Conservation (phyloP, 2,888 invertebrate genomes). For the Eudemis profundana region DNA sequence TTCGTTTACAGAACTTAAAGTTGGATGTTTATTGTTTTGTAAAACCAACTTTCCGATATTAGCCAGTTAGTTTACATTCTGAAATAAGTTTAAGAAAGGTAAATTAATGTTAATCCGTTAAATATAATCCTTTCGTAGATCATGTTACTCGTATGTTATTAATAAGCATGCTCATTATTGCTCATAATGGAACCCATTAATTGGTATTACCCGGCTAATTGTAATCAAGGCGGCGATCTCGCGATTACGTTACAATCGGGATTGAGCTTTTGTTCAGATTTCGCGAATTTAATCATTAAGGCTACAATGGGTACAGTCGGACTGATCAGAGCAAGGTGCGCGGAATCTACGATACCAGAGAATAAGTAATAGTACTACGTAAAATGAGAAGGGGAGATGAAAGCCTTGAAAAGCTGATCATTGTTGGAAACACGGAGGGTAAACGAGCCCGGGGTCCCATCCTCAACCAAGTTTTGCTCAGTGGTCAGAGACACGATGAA, state of each 20-base stretch:
- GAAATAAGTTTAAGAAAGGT: neutral
- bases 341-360: too few species aligned
- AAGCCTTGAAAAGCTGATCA: too few species aligned
- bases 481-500: too few species aligned
- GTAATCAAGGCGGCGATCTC: neutral
- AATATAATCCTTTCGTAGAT: neutral
- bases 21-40: too few species aligned
- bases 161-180: neutral
- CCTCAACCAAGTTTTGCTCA: too few species aligned
- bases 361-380: too few species aligned
- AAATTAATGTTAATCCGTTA: neutral
- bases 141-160: neutral
- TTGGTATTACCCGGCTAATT: neutral
- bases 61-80: neutral
- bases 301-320: neutral
- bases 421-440: too few species aligned
- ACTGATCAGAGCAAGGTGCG: too few species aligned
- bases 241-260: slow-evolving; percentile 3
- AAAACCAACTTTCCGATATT: too few species aligned
- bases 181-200: neutral
- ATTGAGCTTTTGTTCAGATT: neutral
- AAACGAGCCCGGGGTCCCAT: too few species aligned
- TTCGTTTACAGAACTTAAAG: too few species aligned
- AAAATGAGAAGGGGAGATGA: too few species aligned
- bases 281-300: neutral